These are phyloP conservation scores for Microcebus ravelobensis DNA, from an alignment of 2,113 vertebrate genomes.

Conservation along the genomic window DNA sequence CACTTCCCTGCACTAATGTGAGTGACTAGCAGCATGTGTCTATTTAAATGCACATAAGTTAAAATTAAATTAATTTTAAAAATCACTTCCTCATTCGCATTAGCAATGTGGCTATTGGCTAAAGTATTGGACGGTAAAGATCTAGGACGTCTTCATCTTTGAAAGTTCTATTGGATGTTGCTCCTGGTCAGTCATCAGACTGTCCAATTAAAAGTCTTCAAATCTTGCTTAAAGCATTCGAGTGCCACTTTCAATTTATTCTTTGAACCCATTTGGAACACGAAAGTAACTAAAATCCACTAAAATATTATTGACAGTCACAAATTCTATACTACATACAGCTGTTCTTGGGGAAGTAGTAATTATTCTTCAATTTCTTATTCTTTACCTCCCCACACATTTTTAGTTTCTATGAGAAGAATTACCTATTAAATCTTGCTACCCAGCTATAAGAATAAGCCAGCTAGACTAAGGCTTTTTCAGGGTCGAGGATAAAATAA, in stretches of 20 bases:
- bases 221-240: background rate
- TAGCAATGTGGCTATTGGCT: background rate
- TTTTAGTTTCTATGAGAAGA: background rate
- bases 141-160: too few relatives aligned
- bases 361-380: background rate
- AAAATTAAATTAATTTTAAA: background rate
- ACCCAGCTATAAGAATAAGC: background rate
- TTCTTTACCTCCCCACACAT: background rate
- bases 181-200: too few relatives aligned
- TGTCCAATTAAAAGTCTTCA: background rate
- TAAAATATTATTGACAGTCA: background rate
- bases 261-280: background rate
- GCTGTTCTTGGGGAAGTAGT: background rate
- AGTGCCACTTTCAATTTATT: background rate
- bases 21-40: background rate
- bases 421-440: background rate
- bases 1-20: background rate
- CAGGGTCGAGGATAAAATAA: background rate
- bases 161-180: background rate
- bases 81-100: background rate
- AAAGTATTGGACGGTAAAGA: background rate
- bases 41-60: background rate
- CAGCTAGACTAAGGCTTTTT: background rate
- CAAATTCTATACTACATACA: background rate
- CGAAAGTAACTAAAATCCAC: background rate